Evolutionary conservation across 2,888 invertebrate species (phyloP).

Genomic region (Chydorus sphaericus): DNA sequence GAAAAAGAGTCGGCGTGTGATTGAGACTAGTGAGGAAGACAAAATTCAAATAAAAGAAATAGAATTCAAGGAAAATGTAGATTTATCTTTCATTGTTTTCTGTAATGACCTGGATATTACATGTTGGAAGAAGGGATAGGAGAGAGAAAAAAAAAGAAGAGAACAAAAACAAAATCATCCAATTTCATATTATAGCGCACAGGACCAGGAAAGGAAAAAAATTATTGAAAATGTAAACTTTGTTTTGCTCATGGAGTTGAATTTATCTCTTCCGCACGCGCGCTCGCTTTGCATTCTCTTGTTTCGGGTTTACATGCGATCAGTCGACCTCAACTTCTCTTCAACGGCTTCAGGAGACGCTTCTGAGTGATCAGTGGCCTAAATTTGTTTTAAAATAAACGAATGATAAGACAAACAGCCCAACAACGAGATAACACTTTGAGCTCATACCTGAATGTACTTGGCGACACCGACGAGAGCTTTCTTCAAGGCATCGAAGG

Average conservation of each 20-base stretch:
- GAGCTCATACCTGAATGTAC: constrained; percentile 54
- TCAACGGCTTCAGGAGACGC: constrained; percentile 85
- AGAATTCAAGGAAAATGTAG: background rate
- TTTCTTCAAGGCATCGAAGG: constrained; percentile 94
- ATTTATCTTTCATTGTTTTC: constrained; percentile 7
- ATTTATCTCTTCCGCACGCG: background rate
- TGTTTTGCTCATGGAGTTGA: background rate
- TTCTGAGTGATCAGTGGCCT: constrained; percentile 88
- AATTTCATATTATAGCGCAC: constrained; percentile 7
- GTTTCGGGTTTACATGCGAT: constrained; percentile 39
- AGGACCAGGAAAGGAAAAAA: constrained; percentile 6
- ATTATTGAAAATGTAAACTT: background rate
- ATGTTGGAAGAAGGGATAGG: background rate
- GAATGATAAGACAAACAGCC: background rate
- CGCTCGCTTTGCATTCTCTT: background rate
- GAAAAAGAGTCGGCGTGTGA: background rate
- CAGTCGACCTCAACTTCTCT: constrained; percentile 84
- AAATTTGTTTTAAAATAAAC: constrained; percentile 16
- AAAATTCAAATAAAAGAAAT: constrained; percentile 2
- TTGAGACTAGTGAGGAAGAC: constrained; percentile 6
- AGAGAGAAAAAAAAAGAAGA: background rate
- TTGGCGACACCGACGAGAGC: constrained; percentile 92
- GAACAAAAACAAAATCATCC: constrained; percentile 1
- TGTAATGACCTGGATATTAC: constrained; percentile 1
- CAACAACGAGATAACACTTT: background rate